These are phyloP conservation scores for Pollachius pollachius DNA, from an alignment of 2,113 vertebrate species.

Conservation along the genomic window DNA sequence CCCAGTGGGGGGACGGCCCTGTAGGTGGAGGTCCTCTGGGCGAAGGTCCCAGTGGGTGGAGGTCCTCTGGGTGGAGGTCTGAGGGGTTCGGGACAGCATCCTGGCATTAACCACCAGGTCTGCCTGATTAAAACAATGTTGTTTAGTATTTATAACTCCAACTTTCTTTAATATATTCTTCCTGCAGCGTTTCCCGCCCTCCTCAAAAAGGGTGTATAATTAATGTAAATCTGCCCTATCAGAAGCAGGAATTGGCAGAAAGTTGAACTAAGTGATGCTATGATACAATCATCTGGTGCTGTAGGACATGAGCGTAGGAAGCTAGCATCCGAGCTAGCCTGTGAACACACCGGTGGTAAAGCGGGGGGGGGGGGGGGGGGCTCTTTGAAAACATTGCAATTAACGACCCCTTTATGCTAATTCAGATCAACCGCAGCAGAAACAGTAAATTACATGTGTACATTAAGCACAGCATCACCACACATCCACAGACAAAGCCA, in stretches of 20 bases:
- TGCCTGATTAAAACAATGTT: constrained; percentile 37
- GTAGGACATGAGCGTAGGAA: constrained; percentile 61
- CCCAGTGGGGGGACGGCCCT: no score
- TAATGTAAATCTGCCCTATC: constrained; percentile 72
- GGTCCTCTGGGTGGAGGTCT: no score
- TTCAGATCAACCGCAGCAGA: constrained; percentile 28
- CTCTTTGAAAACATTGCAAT: constrained; percentile 42
- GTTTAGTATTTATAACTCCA: constrained; percentile 53
- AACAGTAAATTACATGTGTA: constrained; percentile 14
- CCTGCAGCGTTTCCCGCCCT: constrained; percentile 52
- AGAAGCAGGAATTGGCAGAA: constrained; percentile 58
- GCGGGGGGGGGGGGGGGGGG: constrained; percentile 17
- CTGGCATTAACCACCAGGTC: no score
- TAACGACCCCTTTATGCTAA: constrained; percentile 50
- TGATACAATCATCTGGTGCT: constrained; percentile 61
- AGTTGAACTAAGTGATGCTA: constrained; percentile 67
- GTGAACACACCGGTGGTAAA: constrained; percentile 23
- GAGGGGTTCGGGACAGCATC: no score
- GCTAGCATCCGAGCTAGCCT: constrained; percentile 49
- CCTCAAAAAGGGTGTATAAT: constrained; percentile 67
- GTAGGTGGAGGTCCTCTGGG: no score
- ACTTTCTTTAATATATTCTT: constrained; percentile 56
- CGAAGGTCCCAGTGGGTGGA: no score
- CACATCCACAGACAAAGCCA: no score
- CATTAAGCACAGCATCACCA: background rate